phyloP scores from a whole-genome alignment of 2,888 invertebrate genomes.

The Gortyna flavago region DNA sequence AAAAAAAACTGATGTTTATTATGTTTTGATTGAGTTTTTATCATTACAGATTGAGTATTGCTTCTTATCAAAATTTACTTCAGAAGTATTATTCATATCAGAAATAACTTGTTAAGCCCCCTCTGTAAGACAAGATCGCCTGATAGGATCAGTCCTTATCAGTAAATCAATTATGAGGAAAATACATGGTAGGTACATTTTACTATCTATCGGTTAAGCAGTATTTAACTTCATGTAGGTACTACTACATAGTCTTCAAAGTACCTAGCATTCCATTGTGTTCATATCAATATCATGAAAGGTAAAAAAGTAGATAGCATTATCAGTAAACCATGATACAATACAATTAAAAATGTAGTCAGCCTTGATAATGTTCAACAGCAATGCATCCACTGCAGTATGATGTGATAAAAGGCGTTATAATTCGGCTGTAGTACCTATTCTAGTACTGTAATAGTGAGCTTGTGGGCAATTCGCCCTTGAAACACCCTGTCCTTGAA shows the following conservation, averaged over 20 bases:
- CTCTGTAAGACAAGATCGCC: conserved; percentile 5
- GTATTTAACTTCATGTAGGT: not conserved
- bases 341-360: conserved; percentile 21
- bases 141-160: conserved; percentile 19
- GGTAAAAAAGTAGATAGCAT: not conserved
- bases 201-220: conserved; percentile 1
- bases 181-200: not conserved
- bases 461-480: conserved; percentile 30
- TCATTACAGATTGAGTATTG: conserved; percentile 36
- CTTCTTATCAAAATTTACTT: conserved; percentile 23
- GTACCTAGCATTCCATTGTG: conserved; percentile 10
- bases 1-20: conserved; percentile 2
- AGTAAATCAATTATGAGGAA: not conserved
- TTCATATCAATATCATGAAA: conserved; percentile 7
- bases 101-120: conserved; percentile 16
- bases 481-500: conserved; percentile 31
- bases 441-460: conserved; percentile 12
- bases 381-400: conserved; percentile 24
- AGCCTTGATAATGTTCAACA: not conserved
- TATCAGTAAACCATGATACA: conserved; percentile 9
- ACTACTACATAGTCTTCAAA: not conserved
- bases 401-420: not conserved
- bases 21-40: conserved; percentile 31
- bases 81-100: conserved; percentile 24
- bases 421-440: conserved; percentile 14